Evolutionary conservation across 1,140 invertebrate genomes (phyloP).

Genomic region (Trachymyrmex cornetzi): DNA sequence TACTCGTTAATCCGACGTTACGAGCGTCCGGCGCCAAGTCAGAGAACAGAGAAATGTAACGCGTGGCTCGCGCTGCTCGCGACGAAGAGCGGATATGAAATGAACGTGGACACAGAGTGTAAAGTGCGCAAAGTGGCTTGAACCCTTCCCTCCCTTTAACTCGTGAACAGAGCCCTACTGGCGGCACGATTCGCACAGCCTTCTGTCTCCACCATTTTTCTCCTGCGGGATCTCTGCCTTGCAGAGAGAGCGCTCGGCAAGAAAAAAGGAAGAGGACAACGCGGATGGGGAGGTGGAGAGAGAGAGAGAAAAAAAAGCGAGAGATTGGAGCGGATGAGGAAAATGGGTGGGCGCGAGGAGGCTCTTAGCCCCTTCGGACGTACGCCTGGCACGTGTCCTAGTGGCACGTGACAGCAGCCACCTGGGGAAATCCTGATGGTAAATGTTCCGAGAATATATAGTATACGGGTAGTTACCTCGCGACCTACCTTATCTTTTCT

Average conservation of each 20-base stretch:
- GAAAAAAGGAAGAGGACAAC: slow-evolving; percentile 16
- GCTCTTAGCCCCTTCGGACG: slow-evolving; percentile 64
- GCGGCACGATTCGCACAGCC: background rate
- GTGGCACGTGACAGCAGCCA: slow-evolving; percentile 72
- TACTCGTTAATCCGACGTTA: slow-evolving; percentile 55
- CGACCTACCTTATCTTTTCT: slow-evolving; percentile 62
- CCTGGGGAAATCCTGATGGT: slow-evolving; percentile 72
- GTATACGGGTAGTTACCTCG: slow-evolving; percentile 67
- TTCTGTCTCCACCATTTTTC: slow-evolving; percentile 52
- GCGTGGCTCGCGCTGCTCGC: background rate
- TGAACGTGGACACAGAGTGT: slow-evolving; percentile 32
- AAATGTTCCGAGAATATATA: slow-evolving; percentile 69
- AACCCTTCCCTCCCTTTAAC: slow-evolving; percentile 7
- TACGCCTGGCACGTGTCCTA: slow-evolving; percentile 70
- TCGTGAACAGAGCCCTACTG: slow-evolving; percentile 9
- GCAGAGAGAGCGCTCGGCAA: slow-evolving; percentile 10
- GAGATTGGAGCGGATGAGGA: slow-evolving; percentile 63
- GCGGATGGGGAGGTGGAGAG: slow-evolving; percentile 18
- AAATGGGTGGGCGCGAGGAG: slow-evolving; percentile 33
- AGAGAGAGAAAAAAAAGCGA: slow-evolving; percentile 51
- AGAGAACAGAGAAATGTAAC: slow-evolving; percentile 16
- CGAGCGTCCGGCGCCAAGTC: slow-evolving; percentile 36
- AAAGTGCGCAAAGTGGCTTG: slow-evolving; percentile 28
- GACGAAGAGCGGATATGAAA: slow-evolving; percentile 30
- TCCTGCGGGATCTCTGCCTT: slow-evolving; percentile 48